Base-by-base conservation (phyloP, 2,888 invertebrate species). In the Xylophagus ater region DNA sequence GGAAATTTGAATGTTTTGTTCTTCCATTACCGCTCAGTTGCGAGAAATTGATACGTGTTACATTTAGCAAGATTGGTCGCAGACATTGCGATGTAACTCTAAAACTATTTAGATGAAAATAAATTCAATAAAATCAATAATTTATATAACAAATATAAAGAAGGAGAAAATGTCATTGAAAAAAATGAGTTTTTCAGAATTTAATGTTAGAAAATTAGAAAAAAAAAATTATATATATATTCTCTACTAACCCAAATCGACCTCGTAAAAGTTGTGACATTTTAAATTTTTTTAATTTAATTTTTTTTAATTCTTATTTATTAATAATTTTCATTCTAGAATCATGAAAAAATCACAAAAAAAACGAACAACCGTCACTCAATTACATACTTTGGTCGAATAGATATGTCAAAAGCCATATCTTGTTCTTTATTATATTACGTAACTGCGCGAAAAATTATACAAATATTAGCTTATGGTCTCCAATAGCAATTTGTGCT, bases 241-340 rank as follows among this genome's bases (percentile, higher is more conserved):
- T 12, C 9, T 19, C n/a, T 35, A 49, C 52, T 43, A 48, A 57
- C 58, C 57, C 55, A 43, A 56, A 57, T 40, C 47, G 48, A 40
- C 57, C 57, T 39, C 51, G 50, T 41, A 57, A 44, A 46, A 57
- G 34, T 12, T 40, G 34, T 19, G 46, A 40, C 45, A 45, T 47
- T 26, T 30, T 18, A 13, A 6, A 15, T 30, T 7, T 23, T 23
- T 23, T 10, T 23, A 23, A 23, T 10, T 23, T 23, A 23, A 4
- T n/a, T n/a, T n/a, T n/a, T n/a, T n/a, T n/a, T n/a, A n/a, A n/a
- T n/a, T n/a, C n/a, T n/a, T n/a, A n/a, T n/a, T n/a, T n/a, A n/a
- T n/a, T n/a, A n/a, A n/a, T n/a, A n/a, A n/a, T n/a, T n/a, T n/a
- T n/a, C n/a, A n/a, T n/a, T n/a, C n/a, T n/a, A n/a, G n/a, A n/a